A percentile compares a stretch with the other conserved stretches of the same genome.
These are phyloP conservation scores for Ellobius talpinus DNA, from an alignment of 2,113 vertebrate genomes.

Conservation along the genomic window DNA sequence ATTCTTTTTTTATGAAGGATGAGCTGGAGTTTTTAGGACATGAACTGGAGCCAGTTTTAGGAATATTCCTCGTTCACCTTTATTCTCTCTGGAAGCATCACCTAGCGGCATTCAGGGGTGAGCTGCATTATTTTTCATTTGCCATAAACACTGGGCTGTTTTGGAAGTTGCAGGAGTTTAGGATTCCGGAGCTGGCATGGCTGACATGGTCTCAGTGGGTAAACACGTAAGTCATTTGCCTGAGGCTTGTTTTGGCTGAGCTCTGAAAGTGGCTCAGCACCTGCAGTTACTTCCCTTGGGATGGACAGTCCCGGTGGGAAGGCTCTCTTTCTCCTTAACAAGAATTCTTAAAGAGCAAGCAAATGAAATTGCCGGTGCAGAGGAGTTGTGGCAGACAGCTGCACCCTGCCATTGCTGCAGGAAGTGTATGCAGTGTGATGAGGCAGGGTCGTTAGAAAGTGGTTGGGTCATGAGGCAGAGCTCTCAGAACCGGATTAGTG, in stretches of 20 bases:
- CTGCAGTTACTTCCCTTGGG: not conserved
- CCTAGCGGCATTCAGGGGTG: not conserved
- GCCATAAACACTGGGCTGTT: not conserved
- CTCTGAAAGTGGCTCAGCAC: not conserved
- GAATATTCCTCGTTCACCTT: not conserved
- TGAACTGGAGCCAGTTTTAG: not conserved
- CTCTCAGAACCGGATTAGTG: not conserved
- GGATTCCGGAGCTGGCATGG: not conserved
- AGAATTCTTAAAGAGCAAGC: conserved; percentile 9
- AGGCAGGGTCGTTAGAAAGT: not conserved
- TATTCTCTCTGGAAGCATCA: conserved; percentile 17
- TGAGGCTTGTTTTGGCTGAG: not conserved
- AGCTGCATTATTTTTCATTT: not conserved
- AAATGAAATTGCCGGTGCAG: not conserved
- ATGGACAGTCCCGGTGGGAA: not conserved
- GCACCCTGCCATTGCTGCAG: not conserved
- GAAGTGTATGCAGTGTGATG: not conserved
- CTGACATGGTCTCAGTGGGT: not conserved
- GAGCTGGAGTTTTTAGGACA: not conserved
- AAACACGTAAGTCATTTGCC: conserved; percentile 29
- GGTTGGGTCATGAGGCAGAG: not conserved
- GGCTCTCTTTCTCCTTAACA: conserved; percentile 10
- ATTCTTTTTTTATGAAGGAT: not conserved
- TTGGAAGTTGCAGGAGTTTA: not conserved
- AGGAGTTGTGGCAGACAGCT: conserved; percentile 10